These are phyloP conservation scores for Synaphobranchus kaupii DNA, from an alignment of 2,797 vertebrate genomes.

Conservation along the genomic window DNA sequence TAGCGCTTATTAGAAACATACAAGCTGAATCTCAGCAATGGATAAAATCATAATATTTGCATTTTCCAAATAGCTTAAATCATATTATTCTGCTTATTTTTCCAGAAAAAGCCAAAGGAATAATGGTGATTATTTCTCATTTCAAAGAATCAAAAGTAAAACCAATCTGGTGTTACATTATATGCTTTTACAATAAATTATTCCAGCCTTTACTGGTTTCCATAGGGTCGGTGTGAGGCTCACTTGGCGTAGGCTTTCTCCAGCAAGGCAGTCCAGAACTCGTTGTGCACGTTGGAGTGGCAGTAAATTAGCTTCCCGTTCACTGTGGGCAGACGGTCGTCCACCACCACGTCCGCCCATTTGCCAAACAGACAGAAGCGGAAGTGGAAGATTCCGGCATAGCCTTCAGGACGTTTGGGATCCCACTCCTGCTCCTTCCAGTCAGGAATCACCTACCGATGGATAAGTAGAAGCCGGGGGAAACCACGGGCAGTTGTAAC, in stretches of 20 bases:
- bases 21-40: neutral
- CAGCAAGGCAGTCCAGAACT: conserved; percentile 92
- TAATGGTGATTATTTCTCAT: neutral
- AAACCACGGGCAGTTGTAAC: neutral
- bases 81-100: neutral
- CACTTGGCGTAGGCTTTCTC: conserved; percentile 98
- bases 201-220: neutral
- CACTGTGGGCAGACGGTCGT: conserved; percentile 87
- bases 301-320: conserved; percentile 86
- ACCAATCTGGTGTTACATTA: neutral
- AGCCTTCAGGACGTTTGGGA: conserved; percentile 71
- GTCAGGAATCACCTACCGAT: conserved; percentile 84
- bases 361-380: conserved; percentile 90
- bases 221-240: conserved; percentile 41
- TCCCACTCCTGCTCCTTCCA: conserved; percentile 89
- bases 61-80: neutral
- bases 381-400: conserved; percentile 91
- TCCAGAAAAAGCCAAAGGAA: neutral
- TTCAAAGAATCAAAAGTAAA: neutral
- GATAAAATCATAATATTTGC: neutral
- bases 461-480: neutral
- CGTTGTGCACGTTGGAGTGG: conserved; percentile 83
- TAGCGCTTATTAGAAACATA: neutral
- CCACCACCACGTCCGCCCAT: conserved; percentile 91
- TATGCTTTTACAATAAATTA: neutral